Percentiles rank a stretch among this genome's conserved stretches.
Conservation (phyloP, 2,113 vertebrate genomes). For the Brienomyrus brachyistius region DNA sequence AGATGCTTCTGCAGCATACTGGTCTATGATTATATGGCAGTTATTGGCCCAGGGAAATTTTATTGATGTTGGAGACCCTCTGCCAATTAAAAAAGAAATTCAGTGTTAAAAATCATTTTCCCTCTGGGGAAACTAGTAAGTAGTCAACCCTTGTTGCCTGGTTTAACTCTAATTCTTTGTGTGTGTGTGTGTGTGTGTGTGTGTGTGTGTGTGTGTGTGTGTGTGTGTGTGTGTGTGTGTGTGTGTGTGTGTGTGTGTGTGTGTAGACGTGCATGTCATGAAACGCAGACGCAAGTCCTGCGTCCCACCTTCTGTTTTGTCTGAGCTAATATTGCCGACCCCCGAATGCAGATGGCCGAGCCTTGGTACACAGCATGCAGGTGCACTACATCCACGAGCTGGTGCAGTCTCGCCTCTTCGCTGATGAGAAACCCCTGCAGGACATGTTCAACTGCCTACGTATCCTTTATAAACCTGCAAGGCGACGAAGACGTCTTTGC, state of each 20-base stretch:
- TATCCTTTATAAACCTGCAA: slow-evolving; percentile 71
- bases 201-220: too few relatives aligned
- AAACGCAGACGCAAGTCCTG: background rate
- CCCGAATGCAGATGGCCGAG: slow-evolving; percentile 74
- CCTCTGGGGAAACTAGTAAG: background rate
- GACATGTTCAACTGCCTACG: slow-evolving; percentile 98
- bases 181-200: background rate
- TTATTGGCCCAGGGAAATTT: background rate
- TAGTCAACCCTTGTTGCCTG: background rate
- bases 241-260: too few relatives aligned
- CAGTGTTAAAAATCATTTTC: background rate
- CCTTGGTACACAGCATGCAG: slow-evolving; percentile 94
- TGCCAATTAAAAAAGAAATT: background rate
- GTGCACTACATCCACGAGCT: slow-evolving; percentile 95
- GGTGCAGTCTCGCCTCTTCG: slow-evolving; percentile 92
- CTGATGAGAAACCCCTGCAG: slow-evolving; percentile 95
- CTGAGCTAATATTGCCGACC: background rate
- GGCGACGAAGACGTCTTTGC: background rate
- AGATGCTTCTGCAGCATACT: background rate
- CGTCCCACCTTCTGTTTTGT: background rate
- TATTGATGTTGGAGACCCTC: background rate
- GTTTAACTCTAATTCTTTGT: background rate
- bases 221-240: too few relatives aligned
- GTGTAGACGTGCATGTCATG: too few relatives aligned
- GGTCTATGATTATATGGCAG: background rate